phyloP scores from a whole-genome alignment of 2,797 vertebrate genomes.

The Leptodactylus fallax region DNA sequence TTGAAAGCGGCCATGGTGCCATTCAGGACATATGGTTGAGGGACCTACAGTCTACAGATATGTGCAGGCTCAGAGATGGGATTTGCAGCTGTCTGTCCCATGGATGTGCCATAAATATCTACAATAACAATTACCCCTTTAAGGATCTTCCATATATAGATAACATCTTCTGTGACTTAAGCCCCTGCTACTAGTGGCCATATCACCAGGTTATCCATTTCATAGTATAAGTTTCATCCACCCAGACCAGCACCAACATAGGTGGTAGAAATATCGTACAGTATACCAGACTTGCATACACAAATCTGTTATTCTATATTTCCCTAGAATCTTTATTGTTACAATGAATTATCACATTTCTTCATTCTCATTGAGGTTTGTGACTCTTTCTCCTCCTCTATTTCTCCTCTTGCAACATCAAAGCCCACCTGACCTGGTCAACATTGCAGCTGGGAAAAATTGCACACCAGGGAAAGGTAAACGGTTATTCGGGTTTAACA shows the following conservation, averaged over 20 bases:
- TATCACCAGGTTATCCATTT: not conserved
- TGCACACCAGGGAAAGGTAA: not conserved
- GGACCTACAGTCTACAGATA: no score
- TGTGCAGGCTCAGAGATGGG: no score
- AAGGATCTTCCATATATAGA: not conserved
- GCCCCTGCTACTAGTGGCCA: not conserved
- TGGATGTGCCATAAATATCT: no score
- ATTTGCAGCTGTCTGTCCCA: no score
- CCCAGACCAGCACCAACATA: no score
- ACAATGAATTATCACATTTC: constrained; percentile 9
- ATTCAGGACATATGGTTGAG: no score
- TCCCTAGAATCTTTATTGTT: not conserved
- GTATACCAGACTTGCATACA: not conserved
- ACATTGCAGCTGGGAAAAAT: not conserved
- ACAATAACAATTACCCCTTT: no score
- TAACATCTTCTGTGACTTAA: not conserved
- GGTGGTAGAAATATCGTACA: not conserved
- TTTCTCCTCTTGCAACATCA: not conserved
- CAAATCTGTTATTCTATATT: not conserved
- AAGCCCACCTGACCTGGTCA: not conserved
- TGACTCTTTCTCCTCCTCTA: not conserved
- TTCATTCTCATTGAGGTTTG: not conserved
- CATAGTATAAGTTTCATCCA: not conserved
- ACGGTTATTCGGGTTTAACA: no score
- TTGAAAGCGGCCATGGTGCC: no score